Evolutionary conservation across 2,888 invertebrate genomes (phyloP).

Genomic region (Dromius quadrimaculatus): DNA sequence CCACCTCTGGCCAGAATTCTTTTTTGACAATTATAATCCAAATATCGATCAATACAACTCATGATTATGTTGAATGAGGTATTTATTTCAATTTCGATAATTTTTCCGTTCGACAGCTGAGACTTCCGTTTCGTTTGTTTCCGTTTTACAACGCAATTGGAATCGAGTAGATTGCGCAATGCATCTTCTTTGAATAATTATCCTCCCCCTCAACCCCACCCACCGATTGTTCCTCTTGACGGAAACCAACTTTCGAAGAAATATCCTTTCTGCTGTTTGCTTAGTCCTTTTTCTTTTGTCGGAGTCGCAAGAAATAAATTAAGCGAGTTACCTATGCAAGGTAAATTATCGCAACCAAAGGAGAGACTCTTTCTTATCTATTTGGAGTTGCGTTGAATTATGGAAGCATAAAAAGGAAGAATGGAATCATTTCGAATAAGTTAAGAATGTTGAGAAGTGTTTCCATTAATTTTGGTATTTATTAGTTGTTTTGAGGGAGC

Average conservation of each 20-base stretch:
- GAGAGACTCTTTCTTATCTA: conserved; percentile 15
- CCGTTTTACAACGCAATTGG: conserved; percentile 51
- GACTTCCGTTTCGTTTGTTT: conserved; percentile 50
- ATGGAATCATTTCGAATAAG: conserved; percentile 14
- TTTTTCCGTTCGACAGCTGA: conserved; percentile 44
- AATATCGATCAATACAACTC: too few species aligned
- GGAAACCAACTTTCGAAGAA: conserved; percentile 1
- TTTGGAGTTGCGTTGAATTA: conserved; percentile 23
- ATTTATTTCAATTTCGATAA: too few species aligned
- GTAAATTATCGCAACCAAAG: conserved; percentile 25
- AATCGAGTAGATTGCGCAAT: conserved; percentile 46
- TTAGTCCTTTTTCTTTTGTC: conserved; percentile 15
- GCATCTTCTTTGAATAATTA: conserved; percentile 52
- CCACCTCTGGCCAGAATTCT: too few species aligned
- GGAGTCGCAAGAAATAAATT: conserved; percentile 31
- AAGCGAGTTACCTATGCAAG: conserved; percentile 8
- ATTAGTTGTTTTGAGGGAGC: conserved; percentile 10
- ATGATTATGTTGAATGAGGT: too few species aligned
- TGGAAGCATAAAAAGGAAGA: conserved; percentile 16
- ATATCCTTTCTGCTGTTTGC: conserved; percentile 19
- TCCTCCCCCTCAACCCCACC: conserved; percentile 3
- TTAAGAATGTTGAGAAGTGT: neutral
- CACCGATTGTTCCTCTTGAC: neutral
- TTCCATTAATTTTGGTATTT: conserved; percentile 19
- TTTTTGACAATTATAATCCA: too few species aligned